Base-by-base conservation (phyloP, 53 echinoderm and acorn worm genomes). In the Paracentrotus lividus region DNA sequence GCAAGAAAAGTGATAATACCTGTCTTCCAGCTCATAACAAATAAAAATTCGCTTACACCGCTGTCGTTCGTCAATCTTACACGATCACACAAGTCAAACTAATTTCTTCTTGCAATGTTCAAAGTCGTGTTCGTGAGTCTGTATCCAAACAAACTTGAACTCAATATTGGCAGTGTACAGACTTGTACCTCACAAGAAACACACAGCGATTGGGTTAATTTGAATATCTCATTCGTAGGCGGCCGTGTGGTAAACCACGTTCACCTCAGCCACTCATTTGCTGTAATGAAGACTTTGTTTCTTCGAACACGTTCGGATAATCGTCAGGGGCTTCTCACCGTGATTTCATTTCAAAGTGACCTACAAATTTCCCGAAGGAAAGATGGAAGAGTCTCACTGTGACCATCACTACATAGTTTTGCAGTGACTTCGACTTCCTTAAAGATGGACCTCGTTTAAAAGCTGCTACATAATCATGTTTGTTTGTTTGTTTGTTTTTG, bases 241-340 rank as follows among this genome's bases (percentile, higher is more conserved):
- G 72, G 72, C 18, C 72, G 72, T 72, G 72, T 8, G 72, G 72
- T 72, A 72, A 18, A 72, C 72, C 72, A 40, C 72, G 36, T 72
- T 72, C 10, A 72, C 72, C 38, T 4, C 36, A 72, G 27, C 36
- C 72, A 16, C 72, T 72, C 32, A 20, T 72, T 40, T 13, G 36
- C 16, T 36, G 72, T 72, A 72, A 72, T 72, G 72, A 72, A 72
- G 72, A 40, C 36, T 72, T 72, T 72, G 72, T 72, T 72, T 72
- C 72, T 72, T 40, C 33, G 72, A 15, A 18, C 72, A 72, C 72
- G 72, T 72, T 32, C 40, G 40, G 72, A 40, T 72, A 72, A 72
- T 72, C 72, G 72, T 42, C 72, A 21, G 72, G 36, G 38, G 36
- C 40, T 72, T 40, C 20, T 40, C 72, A 18, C 72, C 72, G 21